phyloP scores from a whole-genome alignment of 2,888 invertebrate genomes.

The Ophonus ardosiacus region DNA sequence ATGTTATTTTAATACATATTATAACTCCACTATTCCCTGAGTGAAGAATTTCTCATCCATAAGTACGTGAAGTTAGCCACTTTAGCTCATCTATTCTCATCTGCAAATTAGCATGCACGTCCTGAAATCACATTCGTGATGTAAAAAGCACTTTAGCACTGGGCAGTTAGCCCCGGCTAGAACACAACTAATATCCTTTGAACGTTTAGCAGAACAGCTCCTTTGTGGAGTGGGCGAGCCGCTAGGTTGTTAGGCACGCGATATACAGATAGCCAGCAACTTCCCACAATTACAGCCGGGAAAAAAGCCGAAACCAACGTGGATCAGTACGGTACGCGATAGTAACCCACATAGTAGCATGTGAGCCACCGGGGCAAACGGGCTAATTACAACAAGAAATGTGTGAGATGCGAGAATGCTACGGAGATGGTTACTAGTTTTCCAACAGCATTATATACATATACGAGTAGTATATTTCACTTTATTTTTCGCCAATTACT shows the following conservation, averaged over 20 bases:
- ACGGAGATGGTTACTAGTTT: neutral
- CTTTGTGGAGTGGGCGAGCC: slow-evolving; percentile 25
- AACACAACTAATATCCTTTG: slow-evolving; percentile 14
- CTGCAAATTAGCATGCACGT: neutral
- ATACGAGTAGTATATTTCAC: no score
- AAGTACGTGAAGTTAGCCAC: neutral
- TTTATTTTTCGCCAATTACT: no score
- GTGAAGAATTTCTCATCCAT: neutral
- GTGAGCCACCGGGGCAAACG: slow-evolving; percentile 8
- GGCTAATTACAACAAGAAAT: neutral
- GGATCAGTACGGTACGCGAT: slow-evolving; percentile 13
- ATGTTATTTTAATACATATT: no score
- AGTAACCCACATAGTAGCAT: slow-evolving; percentile 42
- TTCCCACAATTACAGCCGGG: slow-evolving; percentile 27
- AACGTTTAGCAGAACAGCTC: slow-evolving; percentile 31
- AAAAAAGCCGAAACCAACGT: slow-evolving; percentile 6
- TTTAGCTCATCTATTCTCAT: neutral
- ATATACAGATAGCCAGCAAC: slow-evolving; percentile 24
- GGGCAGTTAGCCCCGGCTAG: neutral
- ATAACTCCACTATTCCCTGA: no score
- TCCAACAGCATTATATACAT: no score
- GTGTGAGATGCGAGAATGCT: neutral
- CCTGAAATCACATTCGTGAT: slow-evolving; percentile 6
- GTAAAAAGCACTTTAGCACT: slow-evolving; percentile 6
- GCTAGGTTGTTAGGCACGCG: slow-evolving; percentile 30